phyloP scores from a whole-genome alignment of 2,888 invertebrate genomes.

The Scrobipalpa atriplicella region DNA sequence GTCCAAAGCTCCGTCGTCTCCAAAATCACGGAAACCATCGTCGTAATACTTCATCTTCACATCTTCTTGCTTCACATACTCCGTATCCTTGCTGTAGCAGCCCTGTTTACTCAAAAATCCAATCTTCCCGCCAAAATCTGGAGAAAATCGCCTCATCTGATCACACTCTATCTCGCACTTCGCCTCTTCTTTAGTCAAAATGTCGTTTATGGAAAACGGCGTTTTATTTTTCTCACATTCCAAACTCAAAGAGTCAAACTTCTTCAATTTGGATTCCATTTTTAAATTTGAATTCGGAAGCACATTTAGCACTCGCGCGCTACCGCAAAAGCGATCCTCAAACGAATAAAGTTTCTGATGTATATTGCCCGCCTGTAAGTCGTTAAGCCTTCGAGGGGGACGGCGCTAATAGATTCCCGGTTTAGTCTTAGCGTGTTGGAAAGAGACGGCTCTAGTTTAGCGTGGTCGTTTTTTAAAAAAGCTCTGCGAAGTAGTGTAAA shows the following conservation, averaged over 20 bases:
- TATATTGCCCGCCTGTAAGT: slow-evolving; percentile 75
- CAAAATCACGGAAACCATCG: slow-evolving; percentile 66
- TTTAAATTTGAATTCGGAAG: slow-evolving; percentile 38
- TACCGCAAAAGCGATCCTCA: slow-evolving; percentile 77
- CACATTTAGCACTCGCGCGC: slow-evolving; percentile 47
- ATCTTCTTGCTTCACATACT: slow-evolving; percentile 65
- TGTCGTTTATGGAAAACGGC: slow-evolving; percentile 89
- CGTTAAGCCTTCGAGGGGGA: slow-evolving; percentile 74
- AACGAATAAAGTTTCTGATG: slow-evolving; percentile 81
- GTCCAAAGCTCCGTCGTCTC: slow-evolving; percentile 73
- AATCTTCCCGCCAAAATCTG: slow-evolving; percentile 70
- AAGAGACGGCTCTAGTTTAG: slow-evolving; percentile 54
- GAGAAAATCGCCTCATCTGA: slow-evolving; percentile 47
- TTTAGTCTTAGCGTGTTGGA: slow-evolving; percentile 40
- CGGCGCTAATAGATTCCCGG: slow-evolving; percentile 38
- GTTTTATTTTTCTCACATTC: slow-evolving; percentile 81
- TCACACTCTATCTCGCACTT: slow-evolving; percentile 66
- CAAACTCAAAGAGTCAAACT: slow-evolving; percentile 58
- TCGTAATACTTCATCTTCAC: slow-evolving; percentile 70
- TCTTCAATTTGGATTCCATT: slow-evolving; percentile 76
- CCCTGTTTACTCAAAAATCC: slow-evolving; percentile 59
- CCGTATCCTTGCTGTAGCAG: slow-evolving; percentile 56
- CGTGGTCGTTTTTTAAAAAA: slow-evolving; percentile 77
- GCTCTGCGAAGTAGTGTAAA: slow-evolving; percentile 73
- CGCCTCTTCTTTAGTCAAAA: slow-evolving; percentile 83